Base-by-base conservation (phyloP, 2,888 invertebrate species). In the Antheraea assamensis region DNA sequence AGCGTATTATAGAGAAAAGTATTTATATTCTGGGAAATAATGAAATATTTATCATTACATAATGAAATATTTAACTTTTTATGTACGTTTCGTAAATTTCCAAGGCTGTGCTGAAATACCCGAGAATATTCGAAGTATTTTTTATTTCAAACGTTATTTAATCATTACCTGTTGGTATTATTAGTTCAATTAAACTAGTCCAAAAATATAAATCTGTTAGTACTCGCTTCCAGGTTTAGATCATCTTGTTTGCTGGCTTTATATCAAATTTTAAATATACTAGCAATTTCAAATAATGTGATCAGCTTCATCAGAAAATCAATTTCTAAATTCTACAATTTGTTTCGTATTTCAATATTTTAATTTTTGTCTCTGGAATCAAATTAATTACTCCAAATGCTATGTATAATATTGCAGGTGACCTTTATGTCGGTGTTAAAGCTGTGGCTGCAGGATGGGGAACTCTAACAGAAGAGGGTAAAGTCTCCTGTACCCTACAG, bases 361-460 rank as follows among this genome's bases (percentile, higher is more conserved):
- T 21, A 21, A 55, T n/a, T 55, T 55, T 27, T 61, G 17, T 27
- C 3, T 61, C 2, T 24, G 24, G 10, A 24, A 27, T 61, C n/a
- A 10, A 58, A 24, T n/a, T 58, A 58, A 21, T n/a, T 15, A 15
- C 17, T 47, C 17, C 4, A 19, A 71, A 10, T 58, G 21, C 15
- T 15, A 5, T 58, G 10, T 70, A 19, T 31, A 17, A 70, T 13
- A 74, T 76, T 75, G 58, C 93, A 96, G 97, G 95, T 78, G 95
- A 96, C 72, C 88, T 96, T 17, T 98, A 98, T 90, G 96, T 96
- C 19, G 97, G 97, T 4, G 95, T 95, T 15, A 96, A 95, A 72
- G 98, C 96, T 3, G 96, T 96, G 35, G 98, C 97, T 1, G 95
- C 98, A 1, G 98, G 98, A 24, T 98, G 98, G 98, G 98, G 98